These are phyloP conservation scores for Oreochromis tanganicae DNA, from an alignment of 2,113 vertebrate species.

Conservation along the genomic window DNA sequence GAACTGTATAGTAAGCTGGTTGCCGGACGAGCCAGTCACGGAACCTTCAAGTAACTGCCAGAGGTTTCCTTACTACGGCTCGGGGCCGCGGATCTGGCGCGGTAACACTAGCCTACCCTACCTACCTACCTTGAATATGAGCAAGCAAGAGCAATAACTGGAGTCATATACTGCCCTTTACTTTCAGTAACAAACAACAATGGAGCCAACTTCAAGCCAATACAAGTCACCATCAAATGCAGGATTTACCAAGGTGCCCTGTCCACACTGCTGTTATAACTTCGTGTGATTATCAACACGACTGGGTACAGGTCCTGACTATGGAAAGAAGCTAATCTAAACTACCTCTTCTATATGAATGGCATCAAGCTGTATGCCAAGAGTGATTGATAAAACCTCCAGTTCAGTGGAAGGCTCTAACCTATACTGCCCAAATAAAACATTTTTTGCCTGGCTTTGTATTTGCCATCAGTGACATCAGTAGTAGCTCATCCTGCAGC, in stretches of 20 bases:
- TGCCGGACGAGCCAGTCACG: too few relatives aligned
- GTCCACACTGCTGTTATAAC: not conserved
- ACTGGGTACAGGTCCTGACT: not conserved
- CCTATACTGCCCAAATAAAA: accelerated
- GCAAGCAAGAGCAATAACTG: accelerated
- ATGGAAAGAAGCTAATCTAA: accelerated
- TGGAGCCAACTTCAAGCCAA: not conserved
- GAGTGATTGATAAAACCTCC: not conserved
- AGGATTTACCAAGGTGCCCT: not conserved
- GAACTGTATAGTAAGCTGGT: too few relatives aligned
- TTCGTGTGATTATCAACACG: not conserved
- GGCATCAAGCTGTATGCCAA: not conserved
- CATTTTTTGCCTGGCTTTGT: accelerated
- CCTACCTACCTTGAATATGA: not conserved
- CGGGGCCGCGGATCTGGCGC: too few relatives aligned
- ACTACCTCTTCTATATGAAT: not conserved
- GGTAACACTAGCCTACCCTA: too few relatives aligned
- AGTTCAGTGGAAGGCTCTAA: not conserved
- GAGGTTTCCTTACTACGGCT: too few relatives aligned
- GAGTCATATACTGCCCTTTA: accelerated
- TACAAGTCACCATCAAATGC: accelerated
- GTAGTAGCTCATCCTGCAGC: accelerated
- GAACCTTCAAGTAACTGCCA: too few relatives aligned
- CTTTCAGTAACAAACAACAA: not conserved
- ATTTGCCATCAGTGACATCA: too few relatives aligned